Evolutionary conservation across 53 echinoderm and acorn worm species (phyloP).

Genomic region (Mesocentrotus franciscanus): DNA sequence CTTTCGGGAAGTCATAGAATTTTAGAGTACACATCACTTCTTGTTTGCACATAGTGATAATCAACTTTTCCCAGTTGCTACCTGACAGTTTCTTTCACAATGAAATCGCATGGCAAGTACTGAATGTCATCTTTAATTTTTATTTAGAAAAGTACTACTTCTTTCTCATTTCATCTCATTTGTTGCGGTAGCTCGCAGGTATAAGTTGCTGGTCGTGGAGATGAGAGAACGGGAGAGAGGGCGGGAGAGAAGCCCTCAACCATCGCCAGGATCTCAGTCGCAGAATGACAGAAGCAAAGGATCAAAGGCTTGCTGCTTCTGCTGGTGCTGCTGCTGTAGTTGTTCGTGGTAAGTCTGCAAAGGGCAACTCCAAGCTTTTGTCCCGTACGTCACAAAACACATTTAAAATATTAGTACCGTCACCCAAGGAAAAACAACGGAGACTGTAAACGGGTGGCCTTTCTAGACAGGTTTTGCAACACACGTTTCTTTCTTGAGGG

Average conservation of each 20-base stretch:
- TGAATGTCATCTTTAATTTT: not conserved
- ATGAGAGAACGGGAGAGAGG: conserved; percentile 73
- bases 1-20: too few relatives aligned
- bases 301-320: conserved; percentile 97
- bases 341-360: conserved; percentile 87
- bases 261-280: conserved; percentile 52
- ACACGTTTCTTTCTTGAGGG: too few relatives aligned
- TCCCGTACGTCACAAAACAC: too few relatives aligned
- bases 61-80: too few relatives aligned
- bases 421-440: too few relatives aligned
- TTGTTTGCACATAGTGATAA: too few relatives aligned
- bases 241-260: conserved; percentile 65
- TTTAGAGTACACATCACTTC: too few relatives aligned
- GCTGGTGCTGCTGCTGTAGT: conserved; percentile 99
- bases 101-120: too few relatives aligned
- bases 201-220: conserved; percentile 77
- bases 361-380: not conserved
- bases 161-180: not conserved
- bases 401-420: too few relatives aligned
- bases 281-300: conserved; percentile 71
- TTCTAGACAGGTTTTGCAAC: too few relatives aligned
- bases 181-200: conserved; percentile 67
- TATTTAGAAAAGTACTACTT: not conserved
- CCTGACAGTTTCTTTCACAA: too few relatives aligned
- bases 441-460: too few relatives aligned